A percentile compares a stretch with the other conserved stretches of the same genome.
Evolutionary conservation across 2,888 invertebrate species (phyloP).

Genomic region (Tiliacea aurago): DNA sequence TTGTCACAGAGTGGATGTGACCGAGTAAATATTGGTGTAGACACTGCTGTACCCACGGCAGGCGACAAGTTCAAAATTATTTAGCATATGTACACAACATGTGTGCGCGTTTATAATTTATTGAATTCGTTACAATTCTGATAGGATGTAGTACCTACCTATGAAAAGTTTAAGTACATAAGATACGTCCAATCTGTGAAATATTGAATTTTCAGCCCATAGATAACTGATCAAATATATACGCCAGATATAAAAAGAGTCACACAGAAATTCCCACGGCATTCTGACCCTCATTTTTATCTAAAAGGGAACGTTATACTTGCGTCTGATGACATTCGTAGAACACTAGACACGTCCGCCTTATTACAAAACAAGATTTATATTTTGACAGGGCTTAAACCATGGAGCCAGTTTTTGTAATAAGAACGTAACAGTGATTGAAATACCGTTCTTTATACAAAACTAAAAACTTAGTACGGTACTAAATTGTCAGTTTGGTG

Average conservation of each 20-base stretch:
- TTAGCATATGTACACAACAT: conserved; percentile 44
- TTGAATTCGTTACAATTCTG: conserved; percentile 2
- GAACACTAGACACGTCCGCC: conserved; percentile 27
- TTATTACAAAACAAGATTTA: no score
- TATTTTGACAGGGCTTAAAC: no score
- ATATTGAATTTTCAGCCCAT: conserved; percentile 6
- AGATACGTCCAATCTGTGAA: neutral
- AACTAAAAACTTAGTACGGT: no score
- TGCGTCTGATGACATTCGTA: conserved; percentile 34
- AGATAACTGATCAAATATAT: neutral
- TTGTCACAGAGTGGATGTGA: conserved; percentile 32
- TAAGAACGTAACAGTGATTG: no score
- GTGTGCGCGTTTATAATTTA: conserved; percentile 22
- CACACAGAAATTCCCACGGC: conserved; percentile 12
- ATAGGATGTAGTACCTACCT: neutral
- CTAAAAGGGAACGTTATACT: conserved; percentile 20
- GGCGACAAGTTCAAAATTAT: conserved; percentile 51
- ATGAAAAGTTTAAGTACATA: conserved; percentile 17
- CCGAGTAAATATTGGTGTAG: conserved; percentile 56
- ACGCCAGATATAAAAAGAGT: neutral
- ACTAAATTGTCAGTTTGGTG: no score
- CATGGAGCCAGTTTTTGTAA: no score
- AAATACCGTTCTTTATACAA: no score
- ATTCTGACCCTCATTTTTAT: conserved; percentile 33
- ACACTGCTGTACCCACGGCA: conserved; percentile 51